These are phyloP conservation scores for Zaprionus camerounensis DNA, from an alignment of 1,140 invertebrate genomes.

Conservation along the genomic window DNA sequence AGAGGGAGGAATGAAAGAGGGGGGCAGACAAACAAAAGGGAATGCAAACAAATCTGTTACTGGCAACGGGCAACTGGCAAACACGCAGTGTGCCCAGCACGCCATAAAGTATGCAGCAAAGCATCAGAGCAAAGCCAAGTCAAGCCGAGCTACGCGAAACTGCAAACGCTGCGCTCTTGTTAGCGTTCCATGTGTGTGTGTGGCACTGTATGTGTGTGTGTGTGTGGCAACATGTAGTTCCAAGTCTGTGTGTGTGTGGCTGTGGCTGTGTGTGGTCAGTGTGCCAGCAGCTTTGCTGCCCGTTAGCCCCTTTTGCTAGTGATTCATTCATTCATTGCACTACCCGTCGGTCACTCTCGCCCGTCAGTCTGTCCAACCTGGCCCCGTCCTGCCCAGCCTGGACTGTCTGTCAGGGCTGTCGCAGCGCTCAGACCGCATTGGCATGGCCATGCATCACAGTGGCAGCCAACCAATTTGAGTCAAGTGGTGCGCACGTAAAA, in stretches of 20 bases:
- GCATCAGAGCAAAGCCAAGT: conserved; percentile 23
- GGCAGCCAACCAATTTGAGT: conserved; percentile 71
- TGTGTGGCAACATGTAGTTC: background rate
- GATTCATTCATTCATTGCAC: conserved; percentile 78
- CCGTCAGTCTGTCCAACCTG: conserved; percentile 13
- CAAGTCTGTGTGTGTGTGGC: conserved; percentile 8
- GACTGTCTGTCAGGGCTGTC: conserved; percentile 64
- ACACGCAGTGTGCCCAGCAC: conserved; percentile 61
- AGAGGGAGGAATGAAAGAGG: background rate
- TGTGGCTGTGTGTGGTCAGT: conserved; percentile 5
- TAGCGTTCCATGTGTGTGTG: conserved; percentile 7
- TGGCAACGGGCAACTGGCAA: conserved; percentile 33
- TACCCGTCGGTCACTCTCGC: conserved; percentile 49
- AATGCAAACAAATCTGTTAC: conserved; percentile 71
- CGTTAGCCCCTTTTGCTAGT: conserved; percentile 42
- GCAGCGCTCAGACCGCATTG: conserved; percentile 74
- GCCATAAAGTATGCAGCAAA: conserved; percentile 69
- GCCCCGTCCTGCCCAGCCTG: conserved; percentile 32
- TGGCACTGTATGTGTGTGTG: background rate
- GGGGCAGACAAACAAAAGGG: conserved; percentile 65
- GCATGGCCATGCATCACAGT: conserved; percentile 74
- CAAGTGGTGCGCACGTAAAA: conserved; percentile 72
- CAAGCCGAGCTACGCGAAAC: conserved; percentile 27
- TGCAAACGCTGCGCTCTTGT: conserved; percentile 45
- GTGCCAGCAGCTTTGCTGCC: conserved; percentile 14